Evolutionary conservation across 2,888 invertebrate genomes (phyloP).

Genomic region (Gymnosoma rotundatum): DNA sequence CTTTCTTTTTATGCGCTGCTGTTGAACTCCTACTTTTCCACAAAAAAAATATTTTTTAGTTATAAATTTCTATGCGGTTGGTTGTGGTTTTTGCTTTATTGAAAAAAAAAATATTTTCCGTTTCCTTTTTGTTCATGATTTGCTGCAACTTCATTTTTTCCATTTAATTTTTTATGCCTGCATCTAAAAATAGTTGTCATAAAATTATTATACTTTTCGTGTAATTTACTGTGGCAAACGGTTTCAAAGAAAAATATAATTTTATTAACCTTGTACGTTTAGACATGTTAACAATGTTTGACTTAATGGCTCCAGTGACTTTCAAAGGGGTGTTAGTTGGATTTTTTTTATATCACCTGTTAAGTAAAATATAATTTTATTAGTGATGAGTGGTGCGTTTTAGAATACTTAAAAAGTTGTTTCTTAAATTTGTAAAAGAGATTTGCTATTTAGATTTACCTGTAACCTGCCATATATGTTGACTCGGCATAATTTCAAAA

Average conservation of each 20-base stretch:
- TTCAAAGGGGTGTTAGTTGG: not conserved
- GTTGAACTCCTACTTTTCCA: too few species aligned
- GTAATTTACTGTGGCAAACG: not conserved
- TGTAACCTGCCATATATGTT: too few species aligned
- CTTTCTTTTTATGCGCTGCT: not conserved
- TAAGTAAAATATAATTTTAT: slow-evolving; percentile 17
- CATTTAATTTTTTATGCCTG: not conserved
- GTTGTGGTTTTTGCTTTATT: not conserved
- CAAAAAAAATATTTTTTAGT: too few species aligned
- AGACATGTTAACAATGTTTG: slow-evolving; percentile 41
- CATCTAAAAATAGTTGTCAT: slow-evolving; percentile 53
- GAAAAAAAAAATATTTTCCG: not conserved
- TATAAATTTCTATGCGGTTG: too few species aligned
- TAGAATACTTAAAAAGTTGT: too few species aligned
- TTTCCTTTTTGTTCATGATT: not conserved
- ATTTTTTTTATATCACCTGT: slow-evolving; percentile 29
- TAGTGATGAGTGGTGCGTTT: not conserved
- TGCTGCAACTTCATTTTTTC: not conserved
- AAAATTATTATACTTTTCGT: not conserved
- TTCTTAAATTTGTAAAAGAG: too few species aligned
- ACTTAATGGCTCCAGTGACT: slow-evolving; percentile 29
- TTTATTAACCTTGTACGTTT: slow-evolving; percentile 57
- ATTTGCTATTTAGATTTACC: too few species aligned
- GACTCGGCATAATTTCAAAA: too few species aligned
- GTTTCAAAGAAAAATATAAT: slow-evolving; percentile 7